Evolutionary conservation across 2,888 invertebrate species (phyloP).

Genomic region (Netelia melanura): DNA sequence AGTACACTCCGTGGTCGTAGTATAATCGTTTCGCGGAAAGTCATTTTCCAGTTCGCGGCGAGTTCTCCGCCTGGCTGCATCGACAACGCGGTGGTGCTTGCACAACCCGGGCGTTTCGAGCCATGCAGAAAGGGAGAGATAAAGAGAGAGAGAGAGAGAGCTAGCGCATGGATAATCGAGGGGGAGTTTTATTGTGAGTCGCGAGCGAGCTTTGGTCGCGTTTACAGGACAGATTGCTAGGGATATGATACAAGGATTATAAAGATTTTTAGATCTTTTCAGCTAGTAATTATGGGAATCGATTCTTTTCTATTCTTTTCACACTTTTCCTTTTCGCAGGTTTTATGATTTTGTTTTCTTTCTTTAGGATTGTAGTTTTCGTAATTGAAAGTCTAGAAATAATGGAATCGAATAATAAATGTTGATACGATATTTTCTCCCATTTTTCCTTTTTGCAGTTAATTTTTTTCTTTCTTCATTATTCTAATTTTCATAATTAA

Average conservation of each 20-base stretch:
- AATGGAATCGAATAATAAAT: too few species aligned
- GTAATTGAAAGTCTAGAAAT: too few species aligned
- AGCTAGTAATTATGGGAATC: neutral
- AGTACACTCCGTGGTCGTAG: conserved; percentile 69
- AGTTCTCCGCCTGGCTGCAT: conserved; percentile 58
- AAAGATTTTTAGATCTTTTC: neutral
- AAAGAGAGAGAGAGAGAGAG: neutral
- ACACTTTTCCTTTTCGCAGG: too few species aligned
- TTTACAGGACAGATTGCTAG: neutral
- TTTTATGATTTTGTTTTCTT: too few species aligned
- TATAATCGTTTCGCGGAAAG: conserved; percentile 81
- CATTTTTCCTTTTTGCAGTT: too few species aligned
- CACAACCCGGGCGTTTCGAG: conserved; percentile 18
- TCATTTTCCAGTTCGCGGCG: conserved; percentile 75
- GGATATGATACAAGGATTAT: neutral
- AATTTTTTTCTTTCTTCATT: too few species aligned
- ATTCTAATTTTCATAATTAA: too few species aligned
- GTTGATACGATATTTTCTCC: too few species aligned
- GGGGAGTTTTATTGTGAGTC: neutral
- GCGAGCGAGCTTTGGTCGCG: conserved; percentile 14
- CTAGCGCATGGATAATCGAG: neutral
- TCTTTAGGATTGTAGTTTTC: too few species aligned
- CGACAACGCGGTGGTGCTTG: conserved; percentile 42
- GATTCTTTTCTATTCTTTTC: too few species aligned
- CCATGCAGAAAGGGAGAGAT: conserved; percentile 5